Percentiles rank a stretch among this genome's conserved stretches.
Conservation (phyloP, 2,888 invertebrate genomes). For the Calliphora vomitoria region DNA sequence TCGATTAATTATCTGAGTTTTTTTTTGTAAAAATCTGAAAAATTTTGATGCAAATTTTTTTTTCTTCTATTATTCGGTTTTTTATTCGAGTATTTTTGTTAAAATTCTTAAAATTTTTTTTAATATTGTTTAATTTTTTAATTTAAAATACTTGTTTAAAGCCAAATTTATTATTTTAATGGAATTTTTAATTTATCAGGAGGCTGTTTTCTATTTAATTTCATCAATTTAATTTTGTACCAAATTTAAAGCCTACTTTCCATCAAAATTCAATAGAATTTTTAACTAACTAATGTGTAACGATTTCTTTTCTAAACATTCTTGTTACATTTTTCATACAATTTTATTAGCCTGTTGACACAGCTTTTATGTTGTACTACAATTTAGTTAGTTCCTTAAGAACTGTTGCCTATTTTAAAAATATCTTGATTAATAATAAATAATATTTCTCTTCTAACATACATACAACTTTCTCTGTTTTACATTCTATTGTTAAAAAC, state of each 20-base stretch:
- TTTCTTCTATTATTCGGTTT: no score
- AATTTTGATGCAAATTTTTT: no score
- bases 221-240: neutral
- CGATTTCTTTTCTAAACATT: neutral
- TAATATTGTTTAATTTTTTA: no score
- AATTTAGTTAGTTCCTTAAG: neutral
- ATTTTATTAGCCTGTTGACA: slow-evolving; percentile 8
- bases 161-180: neutral
- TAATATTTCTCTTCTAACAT: neutral
- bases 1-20: no score
- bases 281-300: neutral
- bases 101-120: no score
- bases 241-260: neutral
- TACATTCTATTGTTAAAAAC: neutral
- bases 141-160: no score
- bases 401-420: slow-evolving; percentile 37
- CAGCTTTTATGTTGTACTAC: neutral
- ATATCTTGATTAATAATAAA: slow-evolving; percentile 1
- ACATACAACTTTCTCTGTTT: slow-evolving; percentile 5
- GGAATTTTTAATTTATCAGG: neutral
- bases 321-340: neutral
- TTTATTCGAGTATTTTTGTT: no score
- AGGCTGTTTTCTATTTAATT: neutral
- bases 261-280: neutral
- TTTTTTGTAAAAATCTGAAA: no score